Evolutionary conservation across 2,888 invertebrate genomes (phyloP).

Genomic region (Dione vanillae): DNA sequence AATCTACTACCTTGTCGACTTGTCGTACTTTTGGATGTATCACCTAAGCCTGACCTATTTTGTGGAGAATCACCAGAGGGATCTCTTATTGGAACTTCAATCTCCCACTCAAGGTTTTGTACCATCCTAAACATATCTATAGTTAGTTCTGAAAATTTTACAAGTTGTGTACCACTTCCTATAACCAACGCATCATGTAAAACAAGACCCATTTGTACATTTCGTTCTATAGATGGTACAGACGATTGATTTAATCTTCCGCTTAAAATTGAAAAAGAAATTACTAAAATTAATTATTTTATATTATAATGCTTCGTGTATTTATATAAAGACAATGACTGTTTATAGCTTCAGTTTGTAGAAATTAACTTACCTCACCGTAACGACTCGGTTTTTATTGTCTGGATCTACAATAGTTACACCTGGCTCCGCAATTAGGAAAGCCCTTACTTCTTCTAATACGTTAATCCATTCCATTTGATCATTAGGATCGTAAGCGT

Average conservation of each 20-base stretch:
- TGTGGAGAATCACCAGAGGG: conserved; percentile 79
- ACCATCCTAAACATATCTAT: conserved; percentile 99
- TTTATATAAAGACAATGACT: background rate
- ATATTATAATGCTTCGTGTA: too few relatives aligned
- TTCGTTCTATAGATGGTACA: conserved; percentile 93
- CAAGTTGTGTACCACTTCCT: conserved; percentile 96
- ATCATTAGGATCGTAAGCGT: conserved; percentile 98
- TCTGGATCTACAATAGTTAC: conserved; percentile 95
- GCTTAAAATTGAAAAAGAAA: conserved; percentile 32
- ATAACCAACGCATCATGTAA: conserved; percentile 97
- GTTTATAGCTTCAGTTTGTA: too few relatives aligned
- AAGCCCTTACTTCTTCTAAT: conserved; percentile 96
- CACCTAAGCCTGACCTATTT: conserved; percentile 70
- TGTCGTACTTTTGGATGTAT: conserved; percentile 63
- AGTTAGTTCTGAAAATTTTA: conserved; percentile 97
- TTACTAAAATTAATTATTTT: too few relatives aligned
- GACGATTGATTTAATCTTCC: conserved; percentile 42
- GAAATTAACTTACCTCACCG: conserved; percentile 87
- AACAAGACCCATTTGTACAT: conserved; percentile 92
- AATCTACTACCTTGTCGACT: conserved; percentile 57
- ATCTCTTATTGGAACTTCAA: conserved; percentile 91
- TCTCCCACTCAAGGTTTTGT: conserved; percentile 96
- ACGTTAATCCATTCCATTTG: conserved; percentile 98
- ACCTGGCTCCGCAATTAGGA: conserved; percentile 95
- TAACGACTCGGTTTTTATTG: conserved; percentile 92